phyloP scores from a whole-genome alignment of 2,888 invertebrate species.

The Labia minor region DNA sequence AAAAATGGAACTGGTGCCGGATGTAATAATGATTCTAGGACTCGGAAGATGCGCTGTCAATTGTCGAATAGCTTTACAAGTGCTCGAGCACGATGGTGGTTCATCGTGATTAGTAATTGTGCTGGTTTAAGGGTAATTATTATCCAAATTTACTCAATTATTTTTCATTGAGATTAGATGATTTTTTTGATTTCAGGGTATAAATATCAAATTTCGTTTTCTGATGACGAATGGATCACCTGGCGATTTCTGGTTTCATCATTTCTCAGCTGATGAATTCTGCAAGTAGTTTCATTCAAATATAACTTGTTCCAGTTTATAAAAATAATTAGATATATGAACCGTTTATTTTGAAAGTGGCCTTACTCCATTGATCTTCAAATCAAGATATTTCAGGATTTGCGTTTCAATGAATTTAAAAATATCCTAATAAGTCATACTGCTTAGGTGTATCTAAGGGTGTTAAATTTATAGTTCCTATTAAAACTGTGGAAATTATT shows the following conservation, averaged over 20 bases:
- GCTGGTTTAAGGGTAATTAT: conserved; percentile 47
- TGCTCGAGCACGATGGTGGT: conserved; percentile 88
- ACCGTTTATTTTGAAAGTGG: too few relatives aligned
- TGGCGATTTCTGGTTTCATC: conserved; percentile 73
- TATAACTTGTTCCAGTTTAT: not conserved
- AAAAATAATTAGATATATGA: conserved; percentile 17
- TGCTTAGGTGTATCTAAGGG: too few relatives aligned
- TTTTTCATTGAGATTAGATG: not conserved
- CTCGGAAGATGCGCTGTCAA: conserved; percentile 46
- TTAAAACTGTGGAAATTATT: too few relatives aligned
- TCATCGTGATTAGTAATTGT: conserved; percentile 75
- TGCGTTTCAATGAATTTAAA: too few relatives aligned
- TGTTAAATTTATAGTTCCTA: too few relatives aligned
- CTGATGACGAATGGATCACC: conserved; percentile 78
- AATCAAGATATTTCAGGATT: too few relatives aligned
- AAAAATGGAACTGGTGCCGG: conserved; percentile 28
- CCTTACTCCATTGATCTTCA: too few relatives aligned
- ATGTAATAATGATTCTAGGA: conserved; percentile 29
- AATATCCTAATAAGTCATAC: too few relatives aligned
- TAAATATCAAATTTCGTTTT: conserved; percentile 68
- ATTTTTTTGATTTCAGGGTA: conserved; percentile 52
- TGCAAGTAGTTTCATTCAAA: conserved; percentile 64
- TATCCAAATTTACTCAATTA: too few relatives aligned
- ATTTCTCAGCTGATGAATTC: conserved; percentile 91
- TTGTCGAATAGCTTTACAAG: conserved; percentile 64